Evolutionary conservation across 2,888 invertebrate genomes (phyloP).

Genomic region (Lottia scabra): DNA sequence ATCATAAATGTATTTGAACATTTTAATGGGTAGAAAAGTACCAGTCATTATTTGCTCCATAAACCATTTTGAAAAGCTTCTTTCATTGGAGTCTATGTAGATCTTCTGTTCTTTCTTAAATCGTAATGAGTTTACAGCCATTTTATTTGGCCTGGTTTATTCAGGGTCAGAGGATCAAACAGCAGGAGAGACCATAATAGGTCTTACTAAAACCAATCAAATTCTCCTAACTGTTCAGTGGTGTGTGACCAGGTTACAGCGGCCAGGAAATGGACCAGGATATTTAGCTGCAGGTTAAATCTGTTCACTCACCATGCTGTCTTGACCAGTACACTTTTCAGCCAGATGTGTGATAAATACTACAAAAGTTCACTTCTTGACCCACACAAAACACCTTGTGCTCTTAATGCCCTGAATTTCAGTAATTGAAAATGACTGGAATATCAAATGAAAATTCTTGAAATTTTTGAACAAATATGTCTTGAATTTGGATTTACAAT

Average conservation of each 20-base stretch:
- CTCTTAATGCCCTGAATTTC: background rate
- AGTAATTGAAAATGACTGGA: too few relatives aligned
- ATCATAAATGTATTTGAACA: background rate
- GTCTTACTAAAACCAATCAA: slow-evolving; percentile 3
- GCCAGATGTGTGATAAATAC: background rate
- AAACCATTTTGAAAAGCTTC: background rate
- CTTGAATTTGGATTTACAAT: too few relatives aligned
- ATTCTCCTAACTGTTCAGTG: background rate
- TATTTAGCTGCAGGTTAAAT: slow-evolving; percentile 5
- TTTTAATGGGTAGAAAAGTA: slow-evolving; percentile 2
- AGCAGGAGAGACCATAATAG: background rate
- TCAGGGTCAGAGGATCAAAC: background rate
- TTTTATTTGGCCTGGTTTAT: background rate
- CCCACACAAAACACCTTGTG: background rate
- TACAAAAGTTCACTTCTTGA: slow-evolving; percentile 1
- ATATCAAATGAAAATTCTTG: too few relatives aligned
- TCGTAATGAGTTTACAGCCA: background rate
- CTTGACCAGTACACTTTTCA: background rate
- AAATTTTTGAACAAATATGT: too few relatives aligned
- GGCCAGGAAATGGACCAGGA: slow-evolving; percentile 3
- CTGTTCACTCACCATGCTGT: slow-evolving; percentile 3
- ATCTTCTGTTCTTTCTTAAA: background rate
- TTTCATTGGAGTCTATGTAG: background rate
- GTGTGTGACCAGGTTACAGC: background rate
- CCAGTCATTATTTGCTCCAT: slow-evolving; percentile 1